Evolutionary conservation across 2,888 invertebrate genomes (phyloP).

Genomic region (Lepeophtheirus nordmannii): DNA sequence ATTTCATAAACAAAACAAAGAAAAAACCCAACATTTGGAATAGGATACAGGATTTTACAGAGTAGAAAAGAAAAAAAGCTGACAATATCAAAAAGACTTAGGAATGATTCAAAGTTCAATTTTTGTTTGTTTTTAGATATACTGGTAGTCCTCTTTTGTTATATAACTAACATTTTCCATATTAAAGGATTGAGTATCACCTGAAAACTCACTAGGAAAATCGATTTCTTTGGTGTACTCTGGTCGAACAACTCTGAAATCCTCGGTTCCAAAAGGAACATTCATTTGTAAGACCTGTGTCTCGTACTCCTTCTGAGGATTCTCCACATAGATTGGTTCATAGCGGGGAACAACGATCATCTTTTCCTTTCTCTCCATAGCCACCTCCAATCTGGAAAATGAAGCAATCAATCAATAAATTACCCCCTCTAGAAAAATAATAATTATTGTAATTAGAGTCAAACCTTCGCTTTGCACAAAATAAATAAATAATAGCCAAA

Average conservation of each 20-base stretch:
- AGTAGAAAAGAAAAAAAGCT: too few relatives aligned
- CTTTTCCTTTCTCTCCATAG: neutral
- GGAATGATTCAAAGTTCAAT: too few relatives aligned
- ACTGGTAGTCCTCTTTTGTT: constrained; percentile 48
- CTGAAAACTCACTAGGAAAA: neutral
- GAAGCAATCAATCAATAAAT: too few relatives aligned
- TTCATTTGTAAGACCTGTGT: constrained; percentile 47
- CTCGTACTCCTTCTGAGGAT: constrained; percentile 76
- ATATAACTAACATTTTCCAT: constrained; percentile 77
- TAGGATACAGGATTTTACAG: too few relatives aligned
- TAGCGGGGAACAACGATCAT: constrained; percentile 57
- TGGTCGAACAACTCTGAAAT: neutral
- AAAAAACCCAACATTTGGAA: too few relatives aligned
- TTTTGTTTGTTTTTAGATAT: neutral
- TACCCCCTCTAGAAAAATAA: too few relatives aligned
- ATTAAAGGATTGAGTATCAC: constrained; percentile 53
- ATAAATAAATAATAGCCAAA: neutral
- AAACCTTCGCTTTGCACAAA: neutral
- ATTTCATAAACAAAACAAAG: too few relatives aligned
- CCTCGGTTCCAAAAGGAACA: constrained; percentile 7
- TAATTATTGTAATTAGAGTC: neutral
- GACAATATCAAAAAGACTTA: too few relatives aligned
- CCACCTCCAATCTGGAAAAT: neutral
- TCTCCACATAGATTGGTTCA: constrained; percentile 53
- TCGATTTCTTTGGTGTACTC: constrained; percentile 32